Evolutionary conservation across 2,113 vertebrate genomes (phyloP), one percentile per base, ranked within the genome.

Genomic region (Callospermophilus lateralis): DNA sequence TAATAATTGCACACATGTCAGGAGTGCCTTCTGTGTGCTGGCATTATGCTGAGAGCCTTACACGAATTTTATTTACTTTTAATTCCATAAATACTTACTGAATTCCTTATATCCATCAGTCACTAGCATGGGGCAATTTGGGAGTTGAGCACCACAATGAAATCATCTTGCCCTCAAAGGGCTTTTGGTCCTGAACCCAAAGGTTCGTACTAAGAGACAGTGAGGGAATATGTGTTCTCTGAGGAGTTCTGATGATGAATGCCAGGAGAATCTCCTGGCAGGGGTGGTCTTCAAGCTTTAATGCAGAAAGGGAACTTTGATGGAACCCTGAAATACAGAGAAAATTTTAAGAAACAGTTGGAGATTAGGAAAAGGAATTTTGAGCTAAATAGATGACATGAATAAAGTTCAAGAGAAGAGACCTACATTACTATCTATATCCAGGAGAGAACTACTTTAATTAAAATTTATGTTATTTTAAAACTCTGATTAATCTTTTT

Each of bases 11-110:
- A 77, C 30, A 58, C 22, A 32, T 84, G 12, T 53, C 51, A 89
- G 51, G 20, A 37, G n/a, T 48, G 8, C n/a, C 61, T 79, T 4
- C 34, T 26, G 32, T 58, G 37, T 67, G 73, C 20, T 28, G 67
- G 26, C 76, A 58, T 63, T 53, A 45, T 87, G 74, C 20, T 86
- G 79, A 94, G 78, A 89, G 10, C 77, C 32, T 70, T 58, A 70
- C 1, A 45, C 12, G 42, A 67, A 34, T 32, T 51, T 17, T 77
- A 73, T 93, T 93, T 78, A 48, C 53, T 90, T 95, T 76, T 76
- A 76, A 76, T 84, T 92, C 16, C 58, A 58, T 26, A 87, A 73
- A 45, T 65, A 30, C 58, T 32, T 53, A 32, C 48, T 48, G 79
- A 96, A 19, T 7, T 73, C 48, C 4, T 67, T 30, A 34, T 77